Percentiles rank a stretch among this genome's conserved stretches.
phyloP scores from a whole-genome alignment of 1,140 invertebrate species.

The Brachionus koreanus region DNA sequence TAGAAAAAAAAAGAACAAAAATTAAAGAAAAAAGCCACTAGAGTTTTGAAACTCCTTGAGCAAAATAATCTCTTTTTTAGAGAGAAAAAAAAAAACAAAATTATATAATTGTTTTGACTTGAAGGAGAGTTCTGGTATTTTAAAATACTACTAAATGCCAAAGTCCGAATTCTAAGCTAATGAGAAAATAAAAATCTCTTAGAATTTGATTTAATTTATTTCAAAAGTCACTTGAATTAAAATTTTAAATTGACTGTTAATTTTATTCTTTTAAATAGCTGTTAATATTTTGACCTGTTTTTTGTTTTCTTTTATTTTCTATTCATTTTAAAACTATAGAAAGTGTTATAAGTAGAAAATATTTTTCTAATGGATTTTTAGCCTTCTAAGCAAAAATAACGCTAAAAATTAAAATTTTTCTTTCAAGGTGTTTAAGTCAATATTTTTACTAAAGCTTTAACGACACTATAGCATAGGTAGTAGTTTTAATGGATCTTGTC shows the following conservation, averaged over 20 bases:
- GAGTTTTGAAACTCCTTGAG: not conserved
- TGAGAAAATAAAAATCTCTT: not conserved
- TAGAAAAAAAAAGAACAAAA: slow-evolving; percentile 3
- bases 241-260: slow-evolving; percentile 36
- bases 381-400: not conserved
- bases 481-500: not conserved
- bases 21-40: slow-evolving; percentile 27
- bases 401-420: not conserved
- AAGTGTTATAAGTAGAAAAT: slow-evolving; percentile 33
- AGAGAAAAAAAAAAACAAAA: not conserved
- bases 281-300: slow-evolving; percentile 33
- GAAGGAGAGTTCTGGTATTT: not conserved
- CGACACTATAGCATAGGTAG: not conserved
- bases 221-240: slow-evolving; percentile 10
- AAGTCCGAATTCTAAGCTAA: not conserved
- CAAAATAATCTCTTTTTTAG: not conserved
- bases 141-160: not conserved
- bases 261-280: slow-evolving; percentile 20
- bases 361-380: slow-evolving; percentile 36
- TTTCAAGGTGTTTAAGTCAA: not conserved
- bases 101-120: not conserved
- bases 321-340: not conserved
- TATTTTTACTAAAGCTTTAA: not conserved
- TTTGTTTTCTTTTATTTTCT: no score
- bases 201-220: slow-evolving; percentile 1